Evolutionary conservation across 2,888 invertebrate species (phyloP), one percentile per base, ranked within the genome.

Genomic region (Acleris sparsana): DNA sequence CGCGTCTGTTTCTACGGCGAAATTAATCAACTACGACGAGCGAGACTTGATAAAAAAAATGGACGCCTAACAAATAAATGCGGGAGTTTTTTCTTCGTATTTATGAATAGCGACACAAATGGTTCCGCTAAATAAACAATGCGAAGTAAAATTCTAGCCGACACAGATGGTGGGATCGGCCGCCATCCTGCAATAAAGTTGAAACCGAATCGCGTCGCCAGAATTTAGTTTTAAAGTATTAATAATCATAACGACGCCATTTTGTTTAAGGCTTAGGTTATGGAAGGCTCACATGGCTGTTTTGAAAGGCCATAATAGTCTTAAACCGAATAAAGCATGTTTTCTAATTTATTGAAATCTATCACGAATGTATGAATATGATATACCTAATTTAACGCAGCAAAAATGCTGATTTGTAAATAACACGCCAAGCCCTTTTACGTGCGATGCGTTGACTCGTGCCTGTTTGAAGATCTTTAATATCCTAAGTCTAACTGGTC

Each of bases 191-290:
- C 75, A 83, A 83, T 79, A 81, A 82, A 82, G 80, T 77, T 80
- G 85, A 86, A 89, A 89, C 87, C 86, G 77, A 84, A 84, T 85
- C 83, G 84, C 82, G 75, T 78, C 75, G 65, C 65, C 66, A 80
- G 79, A 86, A 85, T 86, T 89, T 84, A 39, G 39, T 11, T 39
- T 39, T 39, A 13, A 39, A 39, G 85, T 89, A 90, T 91, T 90
- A 91, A 90, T 91, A 91, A 91, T 89, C 84, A 85, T 85, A 87
- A 81, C 84, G 87, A 83, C 89, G 90, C 90, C 91, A 88, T 90
- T 86, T 90, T 86, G 83, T 78, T 74, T 78, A 80, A 79, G 78
- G 75, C 78, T 77, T 72, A 77, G 72, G 69, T 58, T 72, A 69
- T n/a, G 20, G 18, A 49, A 18, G 49, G 13, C 13, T 39, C 39